phyloP scores from a whole-genome alignment of 2,113 vertebrate species.

The Pagrus major region DNA sequence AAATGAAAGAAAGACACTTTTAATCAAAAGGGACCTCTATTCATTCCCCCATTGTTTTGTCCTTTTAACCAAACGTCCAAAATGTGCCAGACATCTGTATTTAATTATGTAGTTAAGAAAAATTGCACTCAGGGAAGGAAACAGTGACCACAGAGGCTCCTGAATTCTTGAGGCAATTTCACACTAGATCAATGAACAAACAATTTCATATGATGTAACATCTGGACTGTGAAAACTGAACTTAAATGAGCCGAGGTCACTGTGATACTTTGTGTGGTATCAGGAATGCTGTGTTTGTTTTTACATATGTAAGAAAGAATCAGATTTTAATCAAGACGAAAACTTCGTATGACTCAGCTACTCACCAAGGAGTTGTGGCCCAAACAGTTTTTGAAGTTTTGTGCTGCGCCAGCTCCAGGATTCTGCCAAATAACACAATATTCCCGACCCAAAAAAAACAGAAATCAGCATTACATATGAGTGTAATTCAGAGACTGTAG shows the following conservation, averaged over 20 bases:
- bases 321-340: slow-evolving; percentile 2
- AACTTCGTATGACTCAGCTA: background rate
- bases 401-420: slow-evolving; percentile 76
- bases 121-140: slow-evolving; percentile 29
- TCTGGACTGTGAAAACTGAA: background rate
- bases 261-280: background rate
- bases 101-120: slow-evolving; percentile 15
- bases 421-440: slow-evolving; percentile 58
- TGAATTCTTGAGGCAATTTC: slow-evolving; percentile 30
- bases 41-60: slow-evolving; percentile 14
- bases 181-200: slow-evolving; percentile 39
- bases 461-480: slow-evolving; percentile 28
- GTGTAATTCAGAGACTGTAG: background rate
- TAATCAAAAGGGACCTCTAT: background rate
- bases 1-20: background rate
- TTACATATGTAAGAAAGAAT: slow-evolving; percentile 6
- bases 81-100: slow-evolving; percentile 44
- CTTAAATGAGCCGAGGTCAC: background rate
- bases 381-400: slow-evolving; percentile 76
- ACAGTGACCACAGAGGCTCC: slow-evolving; percentile 41
- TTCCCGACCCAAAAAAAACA: slow-evolving; percentile 24
- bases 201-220: slow-evolving; percentile 4
- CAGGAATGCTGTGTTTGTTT: background rate
- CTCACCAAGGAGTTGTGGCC: slow-evolving; percentile 79
- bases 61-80: background rate